A percentile compares a stretch with the other conserved stretches of the same genome.
These are phyloP conservation scores for Isurus oxyrinchus DNA, from an alignment of 2,113 vertebrate genomes.

Conservation along the genomic window DNA sequence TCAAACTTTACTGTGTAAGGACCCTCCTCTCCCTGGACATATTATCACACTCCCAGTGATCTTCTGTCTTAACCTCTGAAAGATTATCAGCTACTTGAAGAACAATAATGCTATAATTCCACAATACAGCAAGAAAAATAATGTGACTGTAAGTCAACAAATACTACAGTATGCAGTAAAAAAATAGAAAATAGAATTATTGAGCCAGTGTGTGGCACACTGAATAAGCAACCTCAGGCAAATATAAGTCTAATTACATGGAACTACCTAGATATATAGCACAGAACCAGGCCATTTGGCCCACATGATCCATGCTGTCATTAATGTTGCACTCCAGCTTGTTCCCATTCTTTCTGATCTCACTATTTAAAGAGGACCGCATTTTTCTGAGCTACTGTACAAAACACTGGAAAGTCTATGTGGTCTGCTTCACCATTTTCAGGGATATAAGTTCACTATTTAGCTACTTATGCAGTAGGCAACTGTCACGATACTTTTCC, in stretches of 20 bases:
- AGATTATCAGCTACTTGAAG: no score
- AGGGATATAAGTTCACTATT: not conserved
- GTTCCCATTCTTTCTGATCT: no score
- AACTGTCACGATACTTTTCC: not conserved
- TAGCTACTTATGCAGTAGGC: not conserved
- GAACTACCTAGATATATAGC: no score
- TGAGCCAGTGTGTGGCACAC: not conserved
- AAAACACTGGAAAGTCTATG: not conserved
- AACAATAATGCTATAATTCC: not conserved
- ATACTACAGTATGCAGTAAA: not conserved
- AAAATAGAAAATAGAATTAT: not conserved
- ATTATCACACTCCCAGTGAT: no score
- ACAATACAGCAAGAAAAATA: not conserved
- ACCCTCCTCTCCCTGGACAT: no score
- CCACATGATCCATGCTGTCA: no score
- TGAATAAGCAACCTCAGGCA: not conserved
- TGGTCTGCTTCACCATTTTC: not conserved
- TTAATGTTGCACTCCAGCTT: no score
- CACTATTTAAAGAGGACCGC: not conserved
- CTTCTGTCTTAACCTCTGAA: no score
- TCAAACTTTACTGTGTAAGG: no score
- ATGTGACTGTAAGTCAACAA: not conserved
- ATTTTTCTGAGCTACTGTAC: not conserved
- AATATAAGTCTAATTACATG: not conserved
- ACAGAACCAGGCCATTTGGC: no score